These are phyloP conservation scores for Rhyacophila brunnea DNA, from an alignment of 1,140 invertebrate species.

Conservation along the genomic window DNA sequence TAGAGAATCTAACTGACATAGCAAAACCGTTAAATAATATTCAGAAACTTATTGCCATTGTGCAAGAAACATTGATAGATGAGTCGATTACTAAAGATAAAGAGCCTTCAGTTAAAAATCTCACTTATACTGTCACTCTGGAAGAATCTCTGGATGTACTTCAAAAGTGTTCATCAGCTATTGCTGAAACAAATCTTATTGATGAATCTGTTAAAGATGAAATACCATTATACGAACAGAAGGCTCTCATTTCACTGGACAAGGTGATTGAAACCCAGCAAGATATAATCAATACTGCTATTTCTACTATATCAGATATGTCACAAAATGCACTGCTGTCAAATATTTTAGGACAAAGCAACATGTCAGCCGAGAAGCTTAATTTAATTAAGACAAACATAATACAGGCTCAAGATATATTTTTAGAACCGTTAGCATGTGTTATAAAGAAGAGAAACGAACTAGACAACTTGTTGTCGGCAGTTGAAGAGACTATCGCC, in stretches of 20 bases:
- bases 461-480: constrained; percentile 36
- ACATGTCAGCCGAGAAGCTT: constrained; percentile 35
- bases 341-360: not conserved
- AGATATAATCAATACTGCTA: constrained; percentile 5
- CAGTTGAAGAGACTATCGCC: constrained; percentile 38
- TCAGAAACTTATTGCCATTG: constrained; percentile 43
- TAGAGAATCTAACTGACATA: constrained; percentile 31
- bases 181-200: constrained; percentile 24
- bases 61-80: constrained; percentile 37
- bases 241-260: constrained; percentile 11
- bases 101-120: constrained; percentile 14
- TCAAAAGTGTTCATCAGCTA: constrained; percentile 32
- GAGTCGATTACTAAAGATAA: constrained; percentile 27
- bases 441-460: constrained; percentile 29
- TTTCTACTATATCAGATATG: not conserved
- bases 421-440: constrained; percentile 38
- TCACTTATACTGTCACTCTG: constrained; percentile 21
- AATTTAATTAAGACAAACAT: constrained; percentile 41
- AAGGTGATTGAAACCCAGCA: constrained; percentile 22
- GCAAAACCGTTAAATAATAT: constrained; percentile 47
- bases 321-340: constrained; percentile 1
- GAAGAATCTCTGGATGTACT: constrained; percentile 33
- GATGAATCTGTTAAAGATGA: constrained; percentile 11
- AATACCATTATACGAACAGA: not conserved
- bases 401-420: constrained; percentile 40